These are phyloP conservation scores for Dendroctonus valens DNA, from an alignment of 1,140 invertebrate species.

Conservation along the genomic window DNA sequence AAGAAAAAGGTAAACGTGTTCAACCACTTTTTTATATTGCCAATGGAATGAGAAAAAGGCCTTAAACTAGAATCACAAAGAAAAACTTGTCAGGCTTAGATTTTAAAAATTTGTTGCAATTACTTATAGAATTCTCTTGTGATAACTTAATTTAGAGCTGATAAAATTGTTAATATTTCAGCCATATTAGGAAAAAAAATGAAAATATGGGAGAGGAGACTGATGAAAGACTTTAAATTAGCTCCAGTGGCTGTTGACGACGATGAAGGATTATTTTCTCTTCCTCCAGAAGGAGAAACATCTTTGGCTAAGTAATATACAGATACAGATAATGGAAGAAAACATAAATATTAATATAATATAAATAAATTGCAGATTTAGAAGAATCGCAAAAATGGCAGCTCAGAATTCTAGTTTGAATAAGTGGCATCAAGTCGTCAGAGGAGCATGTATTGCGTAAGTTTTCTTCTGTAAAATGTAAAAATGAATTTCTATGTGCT, in stretches of 20 bases:
- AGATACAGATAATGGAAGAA: not conserved
- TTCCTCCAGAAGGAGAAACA: constrained; percentile 60
- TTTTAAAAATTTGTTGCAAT: too few species aligned
- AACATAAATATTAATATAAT: constrained; percentile 3
- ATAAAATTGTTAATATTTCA: constrained; percentile 42
- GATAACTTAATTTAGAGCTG: not conserved
- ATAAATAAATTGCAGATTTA: constrained; percentile 53
- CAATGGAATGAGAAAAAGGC: too few species aligned
- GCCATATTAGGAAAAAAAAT: constrained; percentile 70
- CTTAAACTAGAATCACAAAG: not conserved
- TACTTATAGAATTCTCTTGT: too few species aligned
- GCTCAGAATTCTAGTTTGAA: constrained; percentile 63
- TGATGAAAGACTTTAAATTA: constrained; percentile 86
- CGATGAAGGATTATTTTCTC: constrained; percentile 52
- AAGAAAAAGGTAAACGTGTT: constrained; percentile 62
- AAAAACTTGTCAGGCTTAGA: too few species aligned
- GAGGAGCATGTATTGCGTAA: constrained; percentile 58
- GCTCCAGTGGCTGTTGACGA: constrained; percentile 63
- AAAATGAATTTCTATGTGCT: not conserved
- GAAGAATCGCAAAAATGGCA: constrained; percentile 69
- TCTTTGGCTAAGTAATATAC: constrained; percentile 55
- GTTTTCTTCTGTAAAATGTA: constrained; percentile 40
- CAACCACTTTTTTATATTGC: not conserved
- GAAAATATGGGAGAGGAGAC: constrained; percentile 75
- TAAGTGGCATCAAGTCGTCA: constrained; percentile 71